Conservation (phyloP, 2,888 invertebrate species). For the Nymphalis c-album region DNA sequence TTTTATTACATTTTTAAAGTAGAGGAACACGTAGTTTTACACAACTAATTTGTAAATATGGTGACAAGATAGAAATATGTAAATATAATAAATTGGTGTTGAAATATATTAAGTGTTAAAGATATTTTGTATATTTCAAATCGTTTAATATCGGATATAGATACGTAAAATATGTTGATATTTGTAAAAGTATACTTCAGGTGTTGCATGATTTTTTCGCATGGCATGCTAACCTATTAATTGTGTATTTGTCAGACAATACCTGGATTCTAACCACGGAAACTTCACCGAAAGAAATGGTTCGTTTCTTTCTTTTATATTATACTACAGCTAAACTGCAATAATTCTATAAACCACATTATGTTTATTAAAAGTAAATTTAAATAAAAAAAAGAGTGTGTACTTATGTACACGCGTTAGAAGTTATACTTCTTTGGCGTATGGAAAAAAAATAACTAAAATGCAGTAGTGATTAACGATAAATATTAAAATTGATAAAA, state of each 20-base stretch:
- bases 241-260: constrained; percentile 80
- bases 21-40: constrained; percentile 32
- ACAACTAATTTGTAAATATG: constrained; percentile 39
- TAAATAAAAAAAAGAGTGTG: too few species aligned
- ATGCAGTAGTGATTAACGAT: too few species aligned
- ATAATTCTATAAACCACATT: constrained; percentile 29
- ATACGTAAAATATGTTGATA: constrained; percentile 19
- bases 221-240: constrained; percentile 78
- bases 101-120: constrained; percentile 11
- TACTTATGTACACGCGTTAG: too few species aligned
- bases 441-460: too few species aligned
- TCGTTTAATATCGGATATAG: background rate
- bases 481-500: too few species aligned
- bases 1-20: constrained; percentile 26
- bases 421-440: too few species aligned
- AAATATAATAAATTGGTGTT: constrained; percentile 13
- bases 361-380: too few species aligned
- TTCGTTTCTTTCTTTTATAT: constrained; percentile 67
- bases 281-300: constrained; percentile 71
- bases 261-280: constrained; percentile 79
- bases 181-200: constrained; percentile 47
- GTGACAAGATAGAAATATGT: constrained; percentile 26
- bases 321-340: constrained; percentile 26
- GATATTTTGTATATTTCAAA: constrained; percentile 5
- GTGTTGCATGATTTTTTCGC: constrained; percentile 74